Conservation (phyloP, 1,140 invertebrate species). For the Cydia pomonella region DNA sequence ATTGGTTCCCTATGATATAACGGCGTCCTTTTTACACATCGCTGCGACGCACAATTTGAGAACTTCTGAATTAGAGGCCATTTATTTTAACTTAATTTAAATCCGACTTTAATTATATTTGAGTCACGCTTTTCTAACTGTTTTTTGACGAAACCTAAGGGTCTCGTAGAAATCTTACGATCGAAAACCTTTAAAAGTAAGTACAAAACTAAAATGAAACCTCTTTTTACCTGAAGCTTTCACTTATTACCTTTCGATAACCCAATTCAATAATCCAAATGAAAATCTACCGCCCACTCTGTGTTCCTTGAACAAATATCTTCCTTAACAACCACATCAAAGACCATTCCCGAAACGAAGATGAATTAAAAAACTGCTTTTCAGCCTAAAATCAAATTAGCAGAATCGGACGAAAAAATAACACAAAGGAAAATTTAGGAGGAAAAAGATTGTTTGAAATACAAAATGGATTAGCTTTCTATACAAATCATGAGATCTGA, state of each 20-base stretch:
- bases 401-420: conserved; percentile 17
- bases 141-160: too few relatives aligned
- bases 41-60: too few relatives aligned
- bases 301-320: not conserved
- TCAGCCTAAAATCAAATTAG: conserved; percentile 15
- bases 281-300: not conserved
- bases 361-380: conserved; percentile 27
- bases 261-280: not conserved
- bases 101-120: too few relatives aligned
- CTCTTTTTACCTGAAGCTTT: too few relatives aligned
- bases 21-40: too few relatives aligned
- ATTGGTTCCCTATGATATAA: too few relatives aligned
- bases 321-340: conserved; percentile 15
- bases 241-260: not conserved
- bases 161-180: too few relatives aligned
- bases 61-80: too few relatives aligned
- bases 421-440: conserved; percentile 15
- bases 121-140: too few relatives aligned
- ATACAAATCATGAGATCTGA: conserved; percentile 6
- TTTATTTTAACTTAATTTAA: too few relatives aligned
- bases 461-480: conserved; percentile 28
- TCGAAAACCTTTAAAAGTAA: too few relatives aligned
- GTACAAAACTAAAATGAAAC: too few relatives aligned
- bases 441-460: conserved; percentile 24
- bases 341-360: not conserved